These are phyloP conservation scores for Pelosia muscerda DNA, from an alignment of 2,888 invertebrate species.

Conservation along the genomic window DNA sequence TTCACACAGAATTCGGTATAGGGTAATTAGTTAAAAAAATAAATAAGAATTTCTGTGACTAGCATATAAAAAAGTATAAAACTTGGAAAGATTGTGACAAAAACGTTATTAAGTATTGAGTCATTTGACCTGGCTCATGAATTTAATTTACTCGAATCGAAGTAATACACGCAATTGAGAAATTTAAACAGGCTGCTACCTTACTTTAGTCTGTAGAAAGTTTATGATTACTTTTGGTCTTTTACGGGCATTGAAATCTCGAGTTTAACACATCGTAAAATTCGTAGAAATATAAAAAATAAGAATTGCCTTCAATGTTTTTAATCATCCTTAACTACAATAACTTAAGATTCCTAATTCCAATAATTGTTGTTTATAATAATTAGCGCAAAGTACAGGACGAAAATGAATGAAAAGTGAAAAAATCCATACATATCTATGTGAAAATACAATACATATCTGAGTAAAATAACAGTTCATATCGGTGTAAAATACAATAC, in stretches of 20 bases:
- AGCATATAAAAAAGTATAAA: background rate
- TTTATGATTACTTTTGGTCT: background rate
- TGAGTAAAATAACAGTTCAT: too few relatives aligned
- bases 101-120: background rate
- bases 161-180: background rate
- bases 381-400: constrained; percentile 8
- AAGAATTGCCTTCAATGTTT: background rate
- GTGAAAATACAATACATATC: too few relatives aligned
- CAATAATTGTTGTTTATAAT: constrained; percentile 37
- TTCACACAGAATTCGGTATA: background rate
- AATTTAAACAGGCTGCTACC: background rate
- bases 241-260: background rate
- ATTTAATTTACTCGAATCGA: background rate
- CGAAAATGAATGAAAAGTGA: constrained; percentile 34
- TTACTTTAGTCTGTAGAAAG: background rate
- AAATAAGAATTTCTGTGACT: too few relatives aligned
- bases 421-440: constrained; percentile 35
- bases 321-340: background rate
- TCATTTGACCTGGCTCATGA: background rate
- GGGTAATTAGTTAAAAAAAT: too few relatives aligned
- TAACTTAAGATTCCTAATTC: background rate
- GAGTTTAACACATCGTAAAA: background rate
- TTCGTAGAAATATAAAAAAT: background rate
- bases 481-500: too few relatives aligned
- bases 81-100: background rate